Percentiles rank a stretch among this genome's conserved stretches.
These are phyloP conservation scores for Rousettus leschenaultii DNA, from an alignment of 2,113 vertebrate genomes.

Conservation along the genomic window DNA sequence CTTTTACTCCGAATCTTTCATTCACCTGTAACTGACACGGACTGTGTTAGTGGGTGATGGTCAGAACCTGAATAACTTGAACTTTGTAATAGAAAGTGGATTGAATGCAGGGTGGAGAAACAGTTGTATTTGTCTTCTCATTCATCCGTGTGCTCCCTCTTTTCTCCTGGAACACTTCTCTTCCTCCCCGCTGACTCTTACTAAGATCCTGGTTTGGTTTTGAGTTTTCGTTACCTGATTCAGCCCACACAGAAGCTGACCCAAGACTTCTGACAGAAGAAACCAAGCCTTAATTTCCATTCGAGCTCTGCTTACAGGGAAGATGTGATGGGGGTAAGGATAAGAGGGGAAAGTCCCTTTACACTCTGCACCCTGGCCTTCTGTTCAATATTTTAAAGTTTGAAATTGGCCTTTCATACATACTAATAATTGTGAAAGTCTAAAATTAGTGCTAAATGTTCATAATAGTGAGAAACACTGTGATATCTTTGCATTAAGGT, in stretches of 20 bases:
- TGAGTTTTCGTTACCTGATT: not conserved
- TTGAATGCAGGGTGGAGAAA: not conserved
- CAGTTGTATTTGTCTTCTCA: not conserved
- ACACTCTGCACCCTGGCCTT: not conserved
- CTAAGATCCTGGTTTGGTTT: not conserved
- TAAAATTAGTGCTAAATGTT: constrained; percentile 6
- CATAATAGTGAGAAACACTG: not conserved
- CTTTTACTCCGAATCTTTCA: not conserved
- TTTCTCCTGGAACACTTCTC: not conserved
- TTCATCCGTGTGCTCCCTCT: not conserved
- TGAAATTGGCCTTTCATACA: not conserved
- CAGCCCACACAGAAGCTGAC: not conserved
- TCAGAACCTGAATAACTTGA: not conserved
- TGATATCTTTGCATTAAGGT: not conserved
- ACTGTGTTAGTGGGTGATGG: not conserved
- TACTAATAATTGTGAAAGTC: not conserved
- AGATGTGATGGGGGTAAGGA: not conserved
- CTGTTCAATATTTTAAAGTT: not conserved
- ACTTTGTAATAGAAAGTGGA: not conserved
- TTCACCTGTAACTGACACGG: not conserved
- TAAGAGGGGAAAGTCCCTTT: not conserved
- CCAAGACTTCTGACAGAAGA: not conserved
- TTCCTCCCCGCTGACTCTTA: not conserved
- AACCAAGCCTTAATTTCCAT: not conserved
- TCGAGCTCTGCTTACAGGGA: not conserved